A percentile compares a stretch with the other conserved stretches of the same genome.
These are phyloP conservation scores for Parnassius mnemosyne DNA, from an alignment of 2,888 invertebrate genomes.

Conservation along the genomic window DNA sequence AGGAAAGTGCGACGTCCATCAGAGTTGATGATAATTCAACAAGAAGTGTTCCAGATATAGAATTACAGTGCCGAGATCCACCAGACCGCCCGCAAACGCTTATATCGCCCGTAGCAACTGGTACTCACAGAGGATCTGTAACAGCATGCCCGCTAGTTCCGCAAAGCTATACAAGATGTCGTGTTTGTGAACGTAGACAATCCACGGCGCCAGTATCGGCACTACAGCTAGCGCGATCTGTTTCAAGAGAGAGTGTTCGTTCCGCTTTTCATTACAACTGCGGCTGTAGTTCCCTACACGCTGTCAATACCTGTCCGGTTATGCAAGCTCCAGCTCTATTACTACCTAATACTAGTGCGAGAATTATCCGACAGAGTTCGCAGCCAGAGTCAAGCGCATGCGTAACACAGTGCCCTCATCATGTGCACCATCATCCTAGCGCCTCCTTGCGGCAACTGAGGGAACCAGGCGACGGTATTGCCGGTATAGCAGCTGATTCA, in stretches of 20 bases:
- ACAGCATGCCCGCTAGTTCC: conserved; percentile 84
- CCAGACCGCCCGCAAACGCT: conserved; percentile 77
- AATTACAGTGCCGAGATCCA: conserved; percentile 86
- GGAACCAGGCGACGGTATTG: conserved; percentile 92
- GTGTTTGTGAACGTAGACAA: conserved; percentile 88
- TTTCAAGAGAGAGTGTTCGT: conserved; percentile 90
- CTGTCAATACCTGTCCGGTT: conserved; percentile 83
- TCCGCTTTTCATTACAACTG: conserved; percentile 85
- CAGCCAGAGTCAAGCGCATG: conserved; percentile 89
- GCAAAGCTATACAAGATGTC: conserved; percentile 82
- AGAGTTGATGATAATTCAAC: conserved; percentile 85
- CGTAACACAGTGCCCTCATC: conserved; percentile 83
- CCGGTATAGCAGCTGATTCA: conserved; percentile 97
- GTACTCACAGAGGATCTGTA: conserved; percentile 82
- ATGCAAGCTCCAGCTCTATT: conserved; percentile 86
- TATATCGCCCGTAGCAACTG: conserved; percentile 79
- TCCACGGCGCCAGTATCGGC: conserved; percentile 90
- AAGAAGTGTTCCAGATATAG: conserved; percentile 90
- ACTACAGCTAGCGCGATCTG: conserved; percentile 89
- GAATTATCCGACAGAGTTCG: conserved; percentile 94
- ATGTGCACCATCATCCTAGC: conserved; percentile 87
- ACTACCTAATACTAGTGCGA: conserved; percentile 85
- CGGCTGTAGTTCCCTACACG: conserved; percentile 76
- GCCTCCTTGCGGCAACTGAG: conserved; percentile 92
- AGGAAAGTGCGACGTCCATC: conserved; percentile 84